These are phyloP conservation scores for Boulengeromyrus knoepffleri DNA, from an alignment of 2,113 vertebrate species.

Conservation along the genomic window DNA sequence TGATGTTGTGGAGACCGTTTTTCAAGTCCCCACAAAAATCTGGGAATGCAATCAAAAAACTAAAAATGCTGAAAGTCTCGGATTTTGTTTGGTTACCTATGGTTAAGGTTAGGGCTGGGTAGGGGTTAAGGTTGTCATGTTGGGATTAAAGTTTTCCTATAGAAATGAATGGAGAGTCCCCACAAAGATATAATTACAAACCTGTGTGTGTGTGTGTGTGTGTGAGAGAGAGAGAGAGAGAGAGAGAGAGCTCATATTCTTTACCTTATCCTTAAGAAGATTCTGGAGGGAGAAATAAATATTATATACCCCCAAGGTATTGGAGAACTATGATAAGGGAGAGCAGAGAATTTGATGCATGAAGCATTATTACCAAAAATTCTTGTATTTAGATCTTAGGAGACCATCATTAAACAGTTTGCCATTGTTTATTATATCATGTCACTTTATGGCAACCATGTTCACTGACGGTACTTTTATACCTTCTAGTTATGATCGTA, in stretches of 20 bases:
- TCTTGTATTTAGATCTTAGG: neutral
- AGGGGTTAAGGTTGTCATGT: too few species aligned
- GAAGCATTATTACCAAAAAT: neutral
- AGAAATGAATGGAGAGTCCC: too few species aligned
- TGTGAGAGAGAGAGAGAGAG: neutral
- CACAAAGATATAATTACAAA: too few species aligned
- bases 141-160: too few species aligned
- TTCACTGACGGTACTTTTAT: neutral
- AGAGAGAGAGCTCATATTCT: neutral
- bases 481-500: slow-evolving; percentile 46
- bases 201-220: too few species aligned
- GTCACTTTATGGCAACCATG: neutral
- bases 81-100: too few species aligned
- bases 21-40: too few species aligned
- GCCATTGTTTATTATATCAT: neutral
- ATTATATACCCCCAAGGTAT: neutral
- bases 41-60: too few species aligned
- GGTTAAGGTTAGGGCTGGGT: too few species aligned
- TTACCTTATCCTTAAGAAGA: neutral
- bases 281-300: neutral
- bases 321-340: neutral
- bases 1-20: too few species aligned
- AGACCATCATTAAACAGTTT: neutral
- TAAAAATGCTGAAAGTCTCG: too few species aligned
- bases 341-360: neutral